Percentiles rank a stretch among this genome's conserved stretches.
Conservation (phyloP, 2,113 vertebrate species). For the Patagioenas fasciata region DNA sequence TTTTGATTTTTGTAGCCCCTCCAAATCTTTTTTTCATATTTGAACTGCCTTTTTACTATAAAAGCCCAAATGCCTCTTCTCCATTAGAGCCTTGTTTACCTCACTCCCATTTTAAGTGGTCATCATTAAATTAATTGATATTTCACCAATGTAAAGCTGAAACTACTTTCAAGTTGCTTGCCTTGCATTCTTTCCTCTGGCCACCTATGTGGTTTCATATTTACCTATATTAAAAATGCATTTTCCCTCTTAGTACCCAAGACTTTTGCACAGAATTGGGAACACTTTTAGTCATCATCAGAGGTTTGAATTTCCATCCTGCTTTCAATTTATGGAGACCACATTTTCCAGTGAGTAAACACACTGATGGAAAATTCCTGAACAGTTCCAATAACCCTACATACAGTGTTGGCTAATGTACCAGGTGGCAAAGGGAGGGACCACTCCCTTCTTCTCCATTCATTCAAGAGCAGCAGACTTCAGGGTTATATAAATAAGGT, state of each 20-base stretch:
- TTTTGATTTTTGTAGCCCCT: neutral
- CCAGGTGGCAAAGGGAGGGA: neutral
- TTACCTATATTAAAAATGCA: neutral
- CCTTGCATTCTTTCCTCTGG: neutral
- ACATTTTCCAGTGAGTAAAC: neutral
- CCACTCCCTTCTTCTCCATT: neutral
- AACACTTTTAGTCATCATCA: neutral
- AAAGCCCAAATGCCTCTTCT: neutral
- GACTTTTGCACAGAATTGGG: accelerated
- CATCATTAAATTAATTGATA: neutral
- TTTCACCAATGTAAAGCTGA: neutral
- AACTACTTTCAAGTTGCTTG: neutral
- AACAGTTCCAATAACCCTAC: neutral
- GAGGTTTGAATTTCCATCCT: neutral
- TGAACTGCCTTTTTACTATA: neutral
- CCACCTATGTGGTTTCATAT: neutral
- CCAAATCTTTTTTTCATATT: neutral
- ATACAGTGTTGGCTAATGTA: neutral
- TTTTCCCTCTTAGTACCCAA: neutral
- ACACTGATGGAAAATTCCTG: neutral
- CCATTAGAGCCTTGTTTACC: neutral
- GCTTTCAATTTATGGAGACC: neutral
- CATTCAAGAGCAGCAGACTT: neutral
- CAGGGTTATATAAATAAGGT: neutral
- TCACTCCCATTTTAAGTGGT: neutral